phyloP scores from a whole-genome alignment of 2,797 vertebrate species.

The Danionella dracula region DNA sequence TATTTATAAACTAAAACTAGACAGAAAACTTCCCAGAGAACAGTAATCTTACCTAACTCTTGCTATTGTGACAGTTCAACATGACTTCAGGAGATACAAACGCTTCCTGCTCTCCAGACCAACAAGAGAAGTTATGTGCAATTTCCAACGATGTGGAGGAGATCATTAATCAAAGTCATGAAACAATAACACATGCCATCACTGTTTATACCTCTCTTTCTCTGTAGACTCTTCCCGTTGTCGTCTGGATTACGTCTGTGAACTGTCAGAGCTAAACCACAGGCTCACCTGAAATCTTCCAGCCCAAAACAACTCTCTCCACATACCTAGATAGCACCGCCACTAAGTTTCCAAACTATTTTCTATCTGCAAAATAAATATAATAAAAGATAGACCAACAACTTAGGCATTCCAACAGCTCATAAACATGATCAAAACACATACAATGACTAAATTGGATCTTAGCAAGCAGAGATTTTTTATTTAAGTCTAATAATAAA shows the following conservation, averaged over 20 bases:
- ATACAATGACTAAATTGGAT: no score
- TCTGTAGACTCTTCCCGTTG: conserved; percentile 27
- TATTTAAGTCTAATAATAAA: no score
- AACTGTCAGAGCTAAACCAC: conserved; percentile 43
- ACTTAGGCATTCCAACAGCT: background rate
- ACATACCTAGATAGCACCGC: background rate
- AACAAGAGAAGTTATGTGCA: background rate
- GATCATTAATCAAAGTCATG: conserved; percentile 40
- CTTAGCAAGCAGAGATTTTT: no score
- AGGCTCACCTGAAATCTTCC: conserved; percentile 31
- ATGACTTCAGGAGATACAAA: background rate
- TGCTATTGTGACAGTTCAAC: no score
- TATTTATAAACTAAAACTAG: conserved; percentile 3
- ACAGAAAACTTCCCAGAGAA: no score
- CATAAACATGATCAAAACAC: background rate
- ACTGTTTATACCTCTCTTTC: conserved; percentile 45
- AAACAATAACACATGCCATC: conserved; percentile 44
- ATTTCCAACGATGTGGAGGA: background rate
- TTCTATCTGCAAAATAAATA: background rate
- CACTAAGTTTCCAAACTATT: background rate
- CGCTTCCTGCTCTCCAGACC: background rate
- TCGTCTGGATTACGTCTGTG: conserved; percentile 38
- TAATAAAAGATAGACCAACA: background rate
- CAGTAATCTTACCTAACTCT: no score
- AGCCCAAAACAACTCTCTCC: conserved; percentile 5